Conservation (phyloP, 2,888 invertebrate genomes). For the Zeuzera pyrina region DNA sequence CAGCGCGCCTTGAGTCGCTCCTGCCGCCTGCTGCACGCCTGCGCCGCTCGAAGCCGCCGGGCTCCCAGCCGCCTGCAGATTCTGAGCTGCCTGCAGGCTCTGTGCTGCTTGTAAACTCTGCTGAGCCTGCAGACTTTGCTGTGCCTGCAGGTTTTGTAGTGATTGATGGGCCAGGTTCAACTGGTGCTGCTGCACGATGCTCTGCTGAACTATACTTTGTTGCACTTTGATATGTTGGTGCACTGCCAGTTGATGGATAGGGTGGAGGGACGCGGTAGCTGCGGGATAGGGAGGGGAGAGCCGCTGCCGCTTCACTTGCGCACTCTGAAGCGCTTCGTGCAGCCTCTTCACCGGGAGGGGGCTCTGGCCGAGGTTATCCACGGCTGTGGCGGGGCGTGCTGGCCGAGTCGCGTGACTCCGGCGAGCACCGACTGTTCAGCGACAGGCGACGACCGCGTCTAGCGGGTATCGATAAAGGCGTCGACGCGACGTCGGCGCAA, state of each 20-base stretch:
- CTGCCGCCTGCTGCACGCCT: slow-evolving; percentile 50
- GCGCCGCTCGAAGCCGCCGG: slow-evolving; percentile 52
- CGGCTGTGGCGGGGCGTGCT: slow-evolving; percentile 69
- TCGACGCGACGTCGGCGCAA: slow-evolving; percentile 45
- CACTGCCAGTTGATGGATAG: slow-evolving; percentile 61
- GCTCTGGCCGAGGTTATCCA: slow-evolving; percentile 72
- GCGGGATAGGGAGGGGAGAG: slow-evolving; percentile 74
- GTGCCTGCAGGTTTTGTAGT: slow-evolving; percentile 53
- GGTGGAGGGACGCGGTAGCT: slow-evolving; percentile 57
- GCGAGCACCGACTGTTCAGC: slow-evolving; percentile 66
- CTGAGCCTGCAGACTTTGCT: slow-evolving; percentile 40
- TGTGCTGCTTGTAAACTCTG: slow-evolving; percentile 44
- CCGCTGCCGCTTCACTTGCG: slow-evolving; percentile 75
- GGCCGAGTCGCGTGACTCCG: slow-evolving; percentile 71
- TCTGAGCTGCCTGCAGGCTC: slow-evolving; percentile 27
- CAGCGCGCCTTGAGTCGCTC: slow-evolving; percentile 55
- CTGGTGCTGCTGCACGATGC: slow-evolving; percentile 65
- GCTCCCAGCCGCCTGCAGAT: slow-evolving; percentile 30
- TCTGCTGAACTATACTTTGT: slow-evolving; percentile 64
- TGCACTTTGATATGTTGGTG: slow-evolving; percentile 67
- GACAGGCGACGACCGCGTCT: slow-evolving; percentile 56
- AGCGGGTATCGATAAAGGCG: no score
- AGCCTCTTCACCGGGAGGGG: slow-evolving; percentile 73
- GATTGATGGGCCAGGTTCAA: slow-evolving; percentile 64
- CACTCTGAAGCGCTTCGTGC: slow-evolving; percentile 75